Evolutionary conservation across 2,888 invertebrate species (phyloP), one percentile per base, ranked within the genome.

Genomic region (Rotaria magnacalcarata): DNA sequence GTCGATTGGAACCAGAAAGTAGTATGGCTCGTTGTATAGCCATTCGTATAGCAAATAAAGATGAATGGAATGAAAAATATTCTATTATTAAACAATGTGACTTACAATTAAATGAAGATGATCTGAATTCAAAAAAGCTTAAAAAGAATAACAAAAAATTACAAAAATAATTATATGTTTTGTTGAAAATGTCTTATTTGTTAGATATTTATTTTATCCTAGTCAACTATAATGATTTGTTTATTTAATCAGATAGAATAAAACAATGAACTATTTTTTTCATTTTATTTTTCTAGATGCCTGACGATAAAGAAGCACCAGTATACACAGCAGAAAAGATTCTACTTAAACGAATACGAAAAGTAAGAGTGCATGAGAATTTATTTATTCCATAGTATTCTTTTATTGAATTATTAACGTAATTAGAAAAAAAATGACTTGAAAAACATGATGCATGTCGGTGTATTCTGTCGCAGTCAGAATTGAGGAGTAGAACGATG

Each of bases 271-370:
- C 60, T 60, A 60, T 60, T 60, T 24, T 8, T 50, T 50, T 50
- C 10, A 27, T 60, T 27, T 60, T 27, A 54, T n/a, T 60, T 60
- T 60, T 60, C n/a, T 60, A 60, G 75, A 75, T 75, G 75, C 75
- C 75, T 21, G 75, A 75, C 6, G 75, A 75, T 43, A 75, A 75
- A 43, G 75, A 75, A 75, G 75, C 75, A 75, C 75, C 75, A 24
- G 43, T 75, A n/a, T 75, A 75, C 43, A 75, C 75, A n/a, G 75
- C 75, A 0, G 75, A 75, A 24, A 41, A 43, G 21, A 43, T 75
- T 43, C 21, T 75, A 34, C 43, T 24, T 43, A 75, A 75, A 43
- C 75, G 75, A 43, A 34, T 75, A 43, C 16, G 43, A 75, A 75
- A 75, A 19, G 75, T 75, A 75, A 75, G 43, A 16, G 34, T 2